Conservation (phyloP, 2,797 vertebrate genomes). For the Phrynocephalus vlangalii region DNA sequence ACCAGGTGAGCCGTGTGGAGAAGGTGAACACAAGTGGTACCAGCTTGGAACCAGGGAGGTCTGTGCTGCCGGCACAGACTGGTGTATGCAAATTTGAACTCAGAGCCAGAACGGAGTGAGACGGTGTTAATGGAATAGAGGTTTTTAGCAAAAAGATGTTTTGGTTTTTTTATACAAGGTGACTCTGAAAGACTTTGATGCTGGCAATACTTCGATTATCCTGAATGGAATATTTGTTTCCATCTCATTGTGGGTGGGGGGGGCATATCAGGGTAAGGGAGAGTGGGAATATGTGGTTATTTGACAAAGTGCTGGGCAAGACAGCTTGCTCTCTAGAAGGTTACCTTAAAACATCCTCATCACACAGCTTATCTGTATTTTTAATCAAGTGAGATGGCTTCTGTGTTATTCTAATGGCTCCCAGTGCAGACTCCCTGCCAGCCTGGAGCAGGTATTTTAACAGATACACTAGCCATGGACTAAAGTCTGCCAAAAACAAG, state of each 20-base stretch:
- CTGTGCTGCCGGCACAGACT: constrained; percentile 1
- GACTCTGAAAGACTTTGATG: constrained; percentile 30
- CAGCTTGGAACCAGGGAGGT: constrained; percentile 43
- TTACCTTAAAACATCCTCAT: background rate
- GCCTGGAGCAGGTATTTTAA: constrained; percentile 13
- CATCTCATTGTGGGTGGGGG: constrained; percentile 6
- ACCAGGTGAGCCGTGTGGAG: constrained; percentile 43
- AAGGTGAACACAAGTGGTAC: background rate
- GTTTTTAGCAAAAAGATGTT: constrained; percentile 34
- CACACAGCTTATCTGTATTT: constrained; percentile 24
- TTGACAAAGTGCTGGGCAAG: background rate
- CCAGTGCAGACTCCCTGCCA: constrained; percentile 23
- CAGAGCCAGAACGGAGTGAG: background rate
- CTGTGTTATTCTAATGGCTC: constrained; percentile 71
- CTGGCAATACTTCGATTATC: constrained; percentile 42
- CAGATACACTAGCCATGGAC: constrained; percentile 10
- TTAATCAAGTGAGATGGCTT: constrained; percentile 69
- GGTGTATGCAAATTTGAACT: constrained; percentile 22
- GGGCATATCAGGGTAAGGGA: background rate
- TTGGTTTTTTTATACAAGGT: constrained; percentile 4
- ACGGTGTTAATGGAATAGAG: background rate
- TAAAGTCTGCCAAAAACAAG: background rate
- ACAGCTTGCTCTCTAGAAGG: background rate
- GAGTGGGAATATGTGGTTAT: background rate
- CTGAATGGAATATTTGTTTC: constrained; percentile 39